Evolutionary conservation across 2,888 invertebrate genomes (phyloP).

Genomic region (Ophion ventricosus): DNA sequence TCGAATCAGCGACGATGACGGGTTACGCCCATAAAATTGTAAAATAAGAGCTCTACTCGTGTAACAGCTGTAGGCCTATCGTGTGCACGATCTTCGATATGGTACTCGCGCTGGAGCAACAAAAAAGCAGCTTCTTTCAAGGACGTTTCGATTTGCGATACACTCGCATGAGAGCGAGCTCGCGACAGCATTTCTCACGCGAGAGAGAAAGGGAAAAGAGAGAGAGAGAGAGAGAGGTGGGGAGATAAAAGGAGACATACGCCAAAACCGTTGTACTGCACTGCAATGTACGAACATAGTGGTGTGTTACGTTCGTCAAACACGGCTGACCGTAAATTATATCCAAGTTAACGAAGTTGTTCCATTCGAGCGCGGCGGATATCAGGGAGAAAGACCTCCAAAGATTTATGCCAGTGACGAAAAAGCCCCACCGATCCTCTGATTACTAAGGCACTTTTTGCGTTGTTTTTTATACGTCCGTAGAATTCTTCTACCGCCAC

Average conservation of each 20-base stretch:
- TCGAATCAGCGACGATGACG: conserved; percentile 22
- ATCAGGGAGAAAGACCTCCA: conserved; percentile 68
- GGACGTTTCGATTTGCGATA: conserved; percentile 58
- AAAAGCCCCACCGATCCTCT: conserved; percentile 69
- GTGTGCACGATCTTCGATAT: conserved; percentile 61
- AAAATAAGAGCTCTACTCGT: conserved; percentile 8
- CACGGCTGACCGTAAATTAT: conserved; percentile 74
- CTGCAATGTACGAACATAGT: conserved; percentile 55
- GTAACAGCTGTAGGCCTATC: conserved; percentile 57
- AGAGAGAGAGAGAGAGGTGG: not conserved
- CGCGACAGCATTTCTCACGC: conserved; percentile 48
- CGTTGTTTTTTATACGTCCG: conserved; percentile 45
- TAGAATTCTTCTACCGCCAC: conserved; percentile 44
- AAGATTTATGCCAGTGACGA: conserved; percentile 75
- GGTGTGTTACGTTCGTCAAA: conserved; percentile 70
- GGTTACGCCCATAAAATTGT: conserved; percentile 30
- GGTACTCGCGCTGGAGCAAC: conserved; percentile 34
- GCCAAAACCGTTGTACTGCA: conserved; percentile 8
- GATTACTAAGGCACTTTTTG: conserved; percentile 74
- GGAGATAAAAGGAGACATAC: not conserved
- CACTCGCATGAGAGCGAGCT: conserved; percentile 35
- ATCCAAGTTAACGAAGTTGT: conserved; percentile 77
- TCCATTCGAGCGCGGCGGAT: conserved; percentile 52
- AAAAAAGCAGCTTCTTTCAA: conserved; percentile 53
- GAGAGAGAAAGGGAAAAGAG: conserved; percentile 1